Evolutionary conservation across 2,888 invertebrate species (phyloP).

Genomic region (Epinotia nisella): DNA sequence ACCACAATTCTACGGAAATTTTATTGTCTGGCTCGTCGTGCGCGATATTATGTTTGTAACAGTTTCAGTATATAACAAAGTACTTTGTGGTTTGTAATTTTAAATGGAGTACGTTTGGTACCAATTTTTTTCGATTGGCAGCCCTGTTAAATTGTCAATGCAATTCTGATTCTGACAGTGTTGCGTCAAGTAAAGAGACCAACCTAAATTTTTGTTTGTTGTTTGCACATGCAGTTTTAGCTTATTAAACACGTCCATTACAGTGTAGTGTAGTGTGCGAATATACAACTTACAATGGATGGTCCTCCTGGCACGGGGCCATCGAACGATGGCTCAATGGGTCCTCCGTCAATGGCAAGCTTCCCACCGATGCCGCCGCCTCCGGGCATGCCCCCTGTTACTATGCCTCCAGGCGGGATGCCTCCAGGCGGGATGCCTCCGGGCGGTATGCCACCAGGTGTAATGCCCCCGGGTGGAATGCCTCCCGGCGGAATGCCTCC

Average conservation of each 20-base stretch:
- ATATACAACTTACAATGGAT: conserved; percentile 64
- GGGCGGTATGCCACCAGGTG: conserved; percentile 57
- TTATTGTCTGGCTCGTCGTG: too few species aligned
- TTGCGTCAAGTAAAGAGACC: conserved; percentile 9
- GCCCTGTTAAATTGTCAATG: conserved; percentile 14
- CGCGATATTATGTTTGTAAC: too few species aligned
- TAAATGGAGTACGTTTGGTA: too few species aligned
- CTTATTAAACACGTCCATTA: conserved; percentile 4
- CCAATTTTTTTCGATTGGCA: background rate
- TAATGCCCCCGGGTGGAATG: conserved; percentile 30
- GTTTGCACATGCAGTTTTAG: conserved; percentile 15
- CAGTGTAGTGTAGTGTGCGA: background rate
- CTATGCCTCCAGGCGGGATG: conserved; percentile 54
- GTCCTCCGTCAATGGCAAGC: conserved; percentile 67
- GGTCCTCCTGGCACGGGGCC: conserved; percentile 76
- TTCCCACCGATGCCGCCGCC: conserved; percentile 71
- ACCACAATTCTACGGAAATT: too few species aligned
- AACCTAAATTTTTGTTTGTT: conserved; percentile 42
- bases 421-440: conserved; percentile 50
- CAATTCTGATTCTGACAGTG: conserved; percentile 9
- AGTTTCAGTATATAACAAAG: too few species aligned
- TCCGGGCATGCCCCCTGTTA: conserved; percentile 64
- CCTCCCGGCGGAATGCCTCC: conserved; percentile 49
- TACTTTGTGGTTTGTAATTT: too few species aligned
- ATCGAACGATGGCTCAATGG: conserved; percentile 64